Conservation (phyloP, 2,797 vertebrate species). For the Botia kubotai region DNA sequence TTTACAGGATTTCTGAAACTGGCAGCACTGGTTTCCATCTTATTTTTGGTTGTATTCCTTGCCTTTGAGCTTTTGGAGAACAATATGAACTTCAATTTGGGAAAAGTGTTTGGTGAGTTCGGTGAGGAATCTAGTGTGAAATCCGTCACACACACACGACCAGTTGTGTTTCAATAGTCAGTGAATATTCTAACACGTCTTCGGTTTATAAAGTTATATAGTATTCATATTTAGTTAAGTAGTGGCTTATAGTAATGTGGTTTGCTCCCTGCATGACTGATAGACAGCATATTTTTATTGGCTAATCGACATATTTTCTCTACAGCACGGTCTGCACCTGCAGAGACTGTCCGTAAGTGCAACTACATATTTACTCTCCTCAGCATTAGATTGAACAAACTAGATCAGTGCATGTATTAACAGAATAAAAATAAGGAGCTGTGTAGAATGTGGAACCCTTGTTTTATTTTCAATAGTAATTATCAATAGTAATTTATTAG, state of each 20-base stretch:
- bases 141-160: not conserved
- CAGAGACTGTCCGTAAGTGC: slow-evolving; percentile 81
- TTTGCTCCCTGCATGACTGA: not conserved
- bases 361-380: not conserved
- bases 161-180: not conserved
- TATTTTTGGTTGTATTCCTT: slow-evolving; percentile 87
- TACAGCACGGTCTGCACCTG: slow-evolving; percentile 76
- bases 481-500: not conserved
- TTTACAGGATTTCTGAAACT: slow-evolving; percentile 86
- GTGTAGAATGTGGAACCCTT: not conserved
- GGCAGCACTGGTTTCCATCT: slow-evolving; percentile 78
- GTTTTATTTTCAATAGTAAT: not conserved
- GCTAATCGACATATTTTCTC: slow-evolving; percentile 42
- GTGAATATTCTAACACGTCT: not conserved
- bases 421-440: not conserved
- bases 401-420: not conserved
- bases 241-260: not conserved
- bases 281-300: not conserved
- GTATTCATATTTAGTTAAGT: not conserved
- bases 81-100: slow-evolving; percentile 85
- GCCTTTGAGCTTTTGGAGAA: slow-evolving; percentile 92
- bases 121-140: not conserved
- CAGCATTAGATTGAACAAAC: not conserved
- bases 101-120: slow-evolving; percentile 86
- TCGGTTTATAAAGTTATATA: not conserved